Evolutionary conservation across 2,888 invertebrate genomes (phyloP).

Genomic region (Dione vanillae): DNA sequence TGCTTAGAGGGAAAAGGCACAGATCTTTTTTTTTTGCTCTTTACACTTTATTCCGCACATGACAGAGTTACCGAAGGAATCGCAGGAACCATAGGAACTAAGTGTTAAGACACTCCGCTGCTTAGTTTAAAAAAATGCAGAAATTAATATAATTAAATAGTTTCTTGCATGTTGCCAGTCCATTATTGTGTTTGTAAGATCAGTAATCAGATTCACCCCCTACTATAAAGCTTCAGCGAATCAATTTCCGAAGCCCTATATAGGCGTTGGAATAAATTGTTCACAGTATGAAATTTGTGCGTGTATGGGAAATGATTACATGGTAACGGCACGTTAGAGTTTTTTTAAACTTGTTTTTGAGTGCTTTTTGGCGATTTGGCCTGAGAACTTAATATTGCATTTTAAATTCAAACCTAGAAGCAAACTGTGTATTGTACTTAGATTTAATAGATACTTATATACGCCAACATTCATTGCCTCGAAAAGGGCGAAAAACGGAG

Average conservation of each 20-base stretch:
- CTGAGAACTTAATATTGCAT: neutral
- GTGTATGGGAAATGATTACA: conserved; percentile 15
- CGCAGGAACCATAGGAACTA: no score
- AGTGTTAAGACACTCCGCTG: no score
- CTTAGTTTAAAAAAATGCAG: no score
- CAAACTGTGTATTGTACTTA: no score
- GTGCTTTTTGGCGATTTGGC: neutral
- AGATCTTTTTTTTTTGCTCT: no score
- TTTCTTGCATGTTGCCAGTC: neutral
- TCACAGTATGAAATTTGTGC: conserved; percentile 34
- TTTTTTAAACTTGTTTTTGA: neutral
- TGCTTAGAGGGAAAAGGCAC: no score
- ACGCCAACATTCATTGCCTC: no score
- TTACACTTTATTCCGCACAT: no score
- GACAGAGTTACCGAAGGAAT: no score
- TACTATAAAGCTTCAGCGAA: conserved; percentile 45
- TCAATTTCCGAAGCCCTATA: conserved; percentile 51
- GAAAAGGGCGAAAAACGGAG: no score
- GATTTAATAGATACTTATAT: no score
- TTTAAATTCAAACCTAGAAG: no score
- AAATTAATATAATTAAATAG: neutral
- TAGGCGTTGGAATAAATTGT: conserved; percentile 47
- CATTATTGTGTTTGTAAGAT: conserved; percentile 16
- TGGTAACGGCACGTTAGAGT: neutral
- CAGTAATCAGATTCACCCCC: conserved; percentile 38